Percentiles rank a stretch among this genome's conserved stretches.
phyloP scores from a whole-genome alignment of 2,113 vertebrate genomes.

The Erythrolamprus reginae region DNA sequence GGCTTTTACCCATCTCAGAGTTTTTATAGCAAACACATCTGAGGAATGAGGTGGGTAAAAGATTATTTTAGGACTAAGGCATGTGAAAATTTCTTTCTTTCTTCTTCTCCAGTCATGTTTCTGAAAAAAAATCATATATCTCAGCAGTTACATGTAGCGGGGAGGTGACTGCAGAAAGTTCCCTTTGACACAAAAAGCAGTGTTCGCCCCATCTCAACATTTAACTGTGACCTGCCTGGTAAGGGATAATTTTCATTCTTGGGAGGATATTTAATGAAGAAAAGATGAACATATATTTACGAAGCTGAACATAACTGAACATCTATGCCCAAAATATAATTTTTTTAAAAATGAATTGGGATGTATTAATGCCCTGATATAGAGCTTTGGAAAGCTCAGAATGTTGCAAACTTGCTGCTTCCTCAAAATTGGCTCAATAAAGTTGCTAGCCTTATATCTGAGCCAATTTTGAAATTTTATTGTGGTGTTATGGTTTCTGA shows the following conservation, averaged over 20 bases:
- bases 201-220: not conserved
- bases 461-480: not conserved
- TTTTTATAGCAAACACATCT: not conserved
- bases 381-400: not conserved
- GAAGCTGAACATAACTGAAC: not conserved
- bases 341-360: not conserved
- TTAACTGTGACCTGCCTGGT: not conserved
- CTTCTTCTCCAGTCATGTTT: not conserved
- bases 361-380: not conserved
- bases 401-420: not conserved
- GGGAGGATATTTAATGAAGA: not conserved
- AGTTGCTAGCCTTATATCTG: not conserved
- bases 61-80: not conserved
- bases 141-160: not conserved
- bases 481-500: not conserved
- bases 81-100: not conserved
- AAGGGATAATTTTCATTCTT: not conserved
- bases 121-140: not conserved
- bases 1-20: not conserved
- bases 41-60: not conserved
- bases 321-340: not conserved
- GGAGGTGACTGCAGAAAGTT: not conserved
- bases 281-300: not conserved
- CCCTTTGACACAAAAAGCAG: not conserved
- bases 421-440: not conserved